Base-by-base conservation (phyloP, 2,888 invertebrate species). In the Hartigia nigra region DNA sequence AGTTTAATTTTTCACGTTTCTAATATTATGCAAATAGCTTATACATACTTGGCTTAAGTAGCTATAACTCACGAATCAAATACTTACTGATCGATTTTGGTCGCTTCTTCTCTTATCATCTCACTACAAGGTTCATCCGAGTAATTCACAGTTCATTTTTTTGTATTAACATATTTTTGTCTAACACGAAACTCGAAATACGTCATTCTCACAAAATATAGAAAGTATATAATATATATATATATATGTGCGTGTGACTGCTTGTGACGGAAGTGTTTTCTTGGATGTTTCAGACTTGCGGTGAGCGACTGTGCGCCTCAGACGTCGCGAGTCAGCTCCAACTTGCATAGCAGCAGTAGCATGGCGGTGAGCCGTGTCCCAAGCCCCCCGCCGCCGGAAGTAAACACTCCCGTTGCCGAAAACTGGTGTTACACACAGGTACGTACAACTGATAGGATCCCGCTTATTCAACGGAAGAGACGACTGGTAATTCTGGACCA, bases 391-490 rank as follows among this genome's bases (percentile, higher is more conserved):
- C 96, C 98, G 91, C 97, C 97, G 93, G 97, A 97, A 95, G 97
- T 96, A 92, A 97, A 97, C 93, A 97, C 97, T 91, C 99, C 99
- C 90, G 98, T 99, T 88, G 99, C 99, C 83, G 99, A 99, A 93
- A 99, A 99, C 94, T 99, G 99, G 99, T 99, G 99, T 95, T 99
- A 99, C 93, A 99, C 99, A 92, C 98, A 99, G 97, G 98, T 98
- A 94, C 92, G 91, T 89, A 72, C 31, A 12, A 55, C 23, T 23
- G 2, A 9, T 55, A 5, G 5, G 55, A 55, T 55, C 55, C 55
- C 23, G 55, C 55, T 55, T 55, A 23, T 23, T 55, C 23, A 23
- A 23, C 55, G 9, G 23, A 23, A 55, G 55, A 55, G 23, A 55
- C 9, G 23, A 55, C 23, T 55, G 23, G 55, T 23, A 55, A 55